A percentile compares a stretch with the other conserved stretches of the same genome.
Evolutionary conservation across 2,888 invertebrate species (phyloP).

Genomic region (Callimorpha dominula): DNA sequence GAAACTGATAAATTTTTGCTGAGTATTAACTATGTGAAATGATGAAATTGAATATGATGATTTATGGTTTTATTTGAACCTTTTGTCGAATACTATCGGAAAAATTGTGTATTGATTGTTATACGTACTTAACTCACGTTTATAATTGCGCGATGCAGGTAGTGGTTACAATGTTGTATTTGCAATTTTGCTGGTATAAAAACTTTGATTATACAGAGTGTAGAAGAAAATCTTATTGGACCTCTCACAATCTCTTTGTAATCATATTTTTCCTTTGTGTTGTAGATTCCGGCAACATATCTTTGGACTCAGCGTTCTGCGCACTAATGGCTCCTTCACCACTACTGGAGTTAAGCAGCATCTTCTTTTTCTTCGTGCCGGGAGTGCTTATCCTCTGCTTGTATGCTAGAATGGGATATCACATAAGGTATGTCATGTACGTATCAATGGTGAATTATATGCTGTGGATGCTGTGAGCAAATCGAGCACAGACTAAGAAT

Average conservation of each 20-base stretch:
- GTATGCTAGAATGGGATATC: slow-evolving; percentile 92
- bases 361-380: slow-evolving; percentile 93
- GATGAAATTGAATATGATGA: no score
- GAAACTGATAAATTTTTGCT: no score
- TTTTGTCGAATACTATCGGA: neutral
- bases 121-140: neutral
- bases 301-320: slow-evolving; percentile 93
- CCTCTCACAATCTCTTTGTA: no score
- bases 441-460: slow-evolving; percentile 2
- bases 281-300: slow-evolving; percentile 81
- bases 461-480: no score
- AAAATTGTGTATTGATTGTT: neutral
- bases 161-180: no score
- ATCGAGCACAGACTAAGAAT: neutral
- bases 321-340: slow-evolving; percentile 90
- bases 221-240: no score
- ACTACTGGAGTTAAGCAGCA: slow-evolving; percentile 92
- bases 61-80: neutral
- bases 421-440: slow-evolving; percentile 81
- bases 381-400: slow-evolving; percentile 91
- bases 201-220: no score
- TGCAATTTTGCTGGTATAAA: no score
- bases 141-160: no score
- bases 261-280: slow-evolving; percentile 7
- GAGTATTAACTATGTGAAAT: no score